Evolutionary conservation across 2,113 vertebrate species (phyloP), one percentile per base, ranked within the genome.

Genomic region (Bos indicus): DNA sequence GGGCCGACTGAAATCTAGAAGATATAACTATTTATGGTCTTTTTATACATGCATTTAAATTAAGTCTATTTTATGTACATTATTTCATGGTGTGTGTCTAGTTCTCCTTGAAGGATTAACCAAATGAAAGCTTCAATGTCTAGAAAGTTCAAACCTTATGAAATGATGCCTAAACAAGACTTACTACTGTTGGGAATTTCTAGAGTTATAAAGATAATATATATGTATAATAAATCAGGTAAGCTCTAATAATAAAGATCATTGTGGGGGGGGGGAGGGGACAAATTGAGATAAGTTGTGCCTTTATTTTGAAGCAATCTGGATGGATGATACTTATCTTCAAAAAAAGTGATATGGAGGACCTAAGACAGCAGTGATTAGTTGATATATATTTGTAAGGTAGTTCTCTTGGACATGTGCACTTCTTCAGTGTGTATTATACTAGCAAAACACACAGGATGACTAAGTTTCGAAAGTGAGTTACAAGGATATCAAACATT

Each of bases 81-180:
- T 87, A 90, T 94, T 92, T 26, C 7, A 84, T 6, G 62, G 17
- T 46, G 12, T 64, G 43, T n/a, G 33, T 67, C 84, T 86, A 93
- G 46, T 91, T 96, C 52, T 97, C 96, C 83, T 78, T 43, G 15
- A 95, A 94, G 26, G 3, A 46, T 89, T 90, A 91, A 82, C 17
- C 51, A 67, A 67, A 91, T 82, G 52, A 91, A 86, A 57, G 11
- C 11, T 90, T 88, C 33, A 94, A 54, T 80, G 17, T 7, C 30
- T 87, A 88, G 15, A 88, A 10, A 74, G 26, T 52, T 15, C 13
- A 92, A 51, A 46, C 25, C 33, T 88, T 62, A 94, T 1, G 86
- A 91, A 93, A 93, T 82, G 11, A 77, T 93, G 26, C 36, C 54
- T 94, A 15, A n/a, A 91, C 46, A 67, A 94, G 57, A 82, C 30